A percentile compares a stretch with the other conserved stretches of the same genome.
Evolutionary conservation across 2,888 invertebrate species (phyloP).

Genomic region (Drosophila putrida): DNA sequence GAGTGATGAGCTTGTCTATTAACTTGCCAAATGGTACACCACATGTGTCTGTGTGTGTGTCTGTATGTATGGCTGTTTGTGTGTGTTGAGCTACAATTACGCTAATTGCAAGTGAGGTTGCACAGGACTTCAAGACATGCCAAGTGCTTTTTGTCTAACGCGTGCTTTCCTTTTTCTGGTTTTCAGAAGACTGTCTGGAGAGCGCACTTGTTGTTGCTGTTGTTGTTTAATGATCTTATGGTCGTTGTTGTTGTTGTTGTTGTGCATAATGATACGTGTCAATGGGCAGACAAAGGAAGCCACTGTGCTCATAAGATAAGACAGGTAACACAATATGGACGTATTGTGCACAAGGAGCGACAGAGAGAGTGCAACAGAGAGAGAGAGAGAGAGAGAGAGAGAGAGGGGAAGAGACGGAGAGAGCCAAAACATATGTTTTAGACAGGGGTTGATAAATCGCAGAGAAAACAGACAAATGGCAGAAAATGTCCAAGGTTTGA

Average conservation of each 20-base stretch:
- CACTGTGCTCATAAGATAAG: conserved; percentile 51
- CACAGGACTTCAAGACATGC: conserved; percentile 39
- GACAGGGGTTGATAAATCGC: conserved; percentile 15
- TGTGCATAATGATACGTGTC: conserved; percentile 55
- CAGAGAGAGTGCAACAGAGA: not conserved
- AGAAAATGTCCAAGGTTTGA: not conserved
- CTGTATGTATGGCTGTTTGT: not conserved
- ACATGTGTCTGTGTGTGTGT: conserved; percentile 2
- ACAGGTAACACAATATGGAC: conserved; percentile 45
- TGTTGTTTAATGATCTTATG: conserved; percentile 1
- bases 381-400: not conserved
- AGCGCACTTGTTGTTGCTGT: conserved; percentile 13
- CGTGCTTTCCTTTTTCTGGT: conserved; percentile 3
- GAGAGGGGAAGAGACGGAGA: not conserved
- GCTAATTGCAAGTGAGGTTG: conserved; percentile 58
- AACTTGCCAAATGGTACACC: conserved; percentile 27
- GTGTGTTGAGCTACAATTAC: conserved; percentile 60
- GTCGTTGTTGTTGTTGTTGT: conserved; percentile 14
- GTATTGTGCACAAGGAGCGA: conserved; percentile 1
- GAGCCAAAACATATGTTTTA: not conserved
- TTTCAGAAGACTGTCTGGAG: conserved; percentile 16
- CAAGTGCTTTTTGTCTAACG: conserved; percentile 32
- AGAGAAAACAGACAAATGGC: not conserved
- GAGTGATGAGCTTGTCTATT: conserved; percentile 21
- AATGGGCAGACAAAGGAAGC: conserved; percentile 43